A percentile compares a stretch with the other conserved stretches of the same genome.
These are phyloP conservation scores for Calameuta filiformis DNA, from an alignment of 2,888 invertebrate species.

Conservation along the genomic window DNA sequence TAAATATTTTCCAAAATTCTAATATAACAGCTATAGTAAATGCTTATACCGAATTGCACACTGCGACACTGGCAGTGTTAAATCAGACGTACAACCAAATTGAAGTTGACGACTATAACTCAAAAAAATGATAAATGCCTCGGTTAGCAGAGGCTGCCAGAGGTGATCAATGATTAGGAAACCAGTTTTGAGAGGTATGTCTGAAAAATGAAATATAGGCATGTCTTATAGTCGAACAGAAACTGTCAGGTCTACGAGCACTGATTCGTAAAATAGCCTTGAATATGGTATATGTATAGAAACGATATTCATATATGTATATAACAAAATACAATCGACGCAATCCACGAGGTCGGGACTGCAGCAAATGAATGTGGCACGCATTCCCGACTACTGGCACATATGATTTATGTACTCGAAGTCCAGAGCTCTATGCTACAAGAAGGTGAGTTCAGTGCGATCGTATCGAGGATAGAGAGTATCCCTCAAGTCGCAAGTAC, in stretches of 20 bases:
- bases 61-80: not conserved
- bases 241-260: not conserved
- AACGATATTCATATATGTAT: too few species aligned
- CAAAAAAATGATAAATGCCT: not conserved
- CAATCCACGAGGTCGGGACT: constrained; percentile 6
- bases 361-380: constrained; percentile 41
- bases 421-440: not conserved
- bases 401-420: constrained; percentile 42
- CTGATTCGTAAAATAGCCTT: not conserved
- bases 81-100: not conserved
- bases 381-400: constrained; percentile 48
- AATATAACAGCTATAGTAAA: not conserved
- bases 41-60: not conserved
- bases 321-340: not conserved
- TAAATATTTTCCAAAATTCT: not conserved
- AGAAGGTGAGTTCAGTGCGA: not conserved
- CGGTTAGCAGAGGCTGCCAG: not conserved
- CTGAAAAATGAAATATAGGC: not conserved
- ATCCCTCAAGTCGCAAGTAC: not conserved
- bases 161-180: not conserved
- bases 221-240: not conserved
- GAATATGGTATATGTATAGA: not conserved
- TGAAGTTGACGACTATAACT: not conserved
- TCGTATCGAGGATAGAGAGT: not conserved
- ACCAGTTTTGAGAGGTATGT: not conserved